phyloP scores from a whole-genome alignment of 2,797 vertebrate genomes.

The Poeciliopsis gracilis region DNA sequence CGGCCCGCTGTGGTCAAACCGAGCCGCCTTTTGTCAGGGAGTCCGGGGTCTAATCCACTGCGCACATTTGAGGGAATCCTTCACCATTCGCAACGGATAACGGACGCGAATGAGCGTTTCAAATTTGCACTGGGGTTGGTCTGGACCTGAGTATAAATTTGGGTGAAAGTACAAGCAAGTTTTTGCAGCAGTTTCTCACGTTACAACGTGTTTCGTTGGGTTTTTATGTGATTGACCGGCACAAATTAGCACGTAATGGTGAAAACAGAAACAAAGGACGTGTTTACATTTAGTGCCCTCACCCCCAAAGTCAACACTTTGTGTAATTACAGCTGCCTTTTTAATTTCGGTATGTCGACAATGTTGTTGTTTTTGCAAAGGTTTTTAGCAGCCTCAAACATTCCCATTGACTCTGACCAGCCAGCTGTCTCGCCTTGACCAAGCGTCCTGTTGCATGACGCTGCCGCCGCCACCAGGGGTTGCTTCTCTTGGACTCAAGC shows the following conservation, averaged over 20 bases:
- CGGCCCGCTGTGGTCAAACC: conserved; percentile 18
- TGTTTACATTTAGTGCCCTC: neutral
- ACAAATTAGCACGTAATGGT: neutral
- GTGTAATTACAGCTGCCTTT: neutral
- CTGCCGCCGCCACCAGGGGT: too few relatives aligned
- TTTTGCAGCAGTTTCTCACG: neutral
- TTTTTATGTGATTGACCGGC: neutral
- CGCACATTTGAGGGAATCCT: conserved; percentile 7
- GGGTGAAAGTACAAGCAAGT: too few relatives aligned
- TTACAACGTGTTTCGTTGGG: neutral
- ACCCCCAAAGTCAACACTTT: neutral
- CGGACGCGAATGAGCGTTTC: neutral
- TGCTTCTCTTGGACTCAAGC: neutral
- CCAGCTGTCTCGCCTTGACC: neutral
- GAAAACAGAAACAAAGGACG: neutral
- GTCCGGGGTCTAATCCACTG: conserved; percentile 2
- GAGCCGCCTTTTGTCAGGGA: conserved; percentile 23
- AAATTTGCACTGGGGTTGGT: too few relatives aligned
- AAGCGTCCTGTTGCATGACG: too few relatives aligned
- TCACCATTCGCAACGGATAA: neutral
- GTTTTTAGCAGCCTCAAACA: neutral
- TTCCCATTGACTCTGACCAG: neutral
- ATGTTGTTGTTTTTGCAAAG: neutral
- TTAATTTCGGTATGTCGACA: neutral
- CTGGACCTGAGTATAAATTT: neutral